Percentiles rank a stretch among this genome's conserved stretches.
Evolutionary conservation across 2,888 invertebrate species (phyloP).

Genomic region (Oxyscelio sp.): DNA sequence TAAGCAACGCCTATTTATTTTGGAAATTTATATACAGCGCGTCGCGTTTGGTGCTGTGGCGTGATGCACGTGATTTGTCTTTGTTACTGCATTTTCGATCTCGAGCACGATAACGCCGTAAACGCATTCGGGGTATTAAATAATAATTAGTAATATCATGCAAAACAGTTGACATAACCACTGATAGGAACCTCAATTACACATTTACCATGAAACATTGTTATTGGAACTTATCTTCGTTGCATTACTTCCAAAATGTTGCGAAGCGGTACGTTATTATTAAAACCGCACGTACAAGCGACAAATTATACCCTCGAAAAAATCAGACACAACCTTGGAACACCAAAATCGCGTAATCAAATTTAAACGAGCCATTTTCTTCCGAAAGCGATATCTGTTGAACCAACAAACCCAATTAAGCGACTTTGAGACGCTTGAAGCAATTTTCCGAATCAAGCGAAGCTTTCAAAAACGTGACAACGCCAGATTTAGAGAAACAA

Average conservation of each 20-base stretch:
- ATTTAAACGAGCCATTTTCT: no score
- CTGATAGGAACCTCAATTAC: conserved; percentile 69
- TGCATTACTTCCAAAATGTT: no score
- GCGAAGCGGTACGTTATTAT: no score
- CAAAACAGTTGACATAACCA: conserved; percentile 73
- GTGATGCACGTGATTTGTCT: conserved; percentile 70
- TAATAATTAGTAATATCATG: conserved; percentile 75
- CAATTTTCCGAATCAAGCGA: no score
- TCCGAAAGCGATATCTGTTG: no score
- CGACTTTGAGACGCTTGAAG: no score
- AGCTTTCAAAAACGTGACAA: conserved; percentile 22
- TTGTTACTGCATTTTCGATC: conserved; percentile 70
- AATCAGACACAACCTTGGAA: no score
- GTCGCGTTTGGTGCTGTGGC: conserved; percentile 22
- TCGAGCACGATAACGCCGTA: conserved; percentile 45
- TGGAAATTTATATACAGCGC: conserved; percentile 53
- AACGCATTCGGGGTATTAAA: conserved; percentile 63
- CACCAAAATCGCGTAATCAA: no score
- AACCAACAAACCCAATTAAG: no score
- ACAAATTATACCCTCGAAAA: no score
- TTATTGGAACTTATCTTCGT: conserved; percentile 60
- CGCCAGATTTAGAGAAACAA: conserved; percentile 3
- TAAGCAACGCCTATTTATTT: conserved; percentile 70
- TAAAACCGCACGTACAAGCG: no score
- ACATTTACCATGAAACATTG: conserved; percentile 60